phyloP scores from a whole-genome alignment of 2,888 invertebrate genomes.

The Rhodophaea formosa region DNA sequence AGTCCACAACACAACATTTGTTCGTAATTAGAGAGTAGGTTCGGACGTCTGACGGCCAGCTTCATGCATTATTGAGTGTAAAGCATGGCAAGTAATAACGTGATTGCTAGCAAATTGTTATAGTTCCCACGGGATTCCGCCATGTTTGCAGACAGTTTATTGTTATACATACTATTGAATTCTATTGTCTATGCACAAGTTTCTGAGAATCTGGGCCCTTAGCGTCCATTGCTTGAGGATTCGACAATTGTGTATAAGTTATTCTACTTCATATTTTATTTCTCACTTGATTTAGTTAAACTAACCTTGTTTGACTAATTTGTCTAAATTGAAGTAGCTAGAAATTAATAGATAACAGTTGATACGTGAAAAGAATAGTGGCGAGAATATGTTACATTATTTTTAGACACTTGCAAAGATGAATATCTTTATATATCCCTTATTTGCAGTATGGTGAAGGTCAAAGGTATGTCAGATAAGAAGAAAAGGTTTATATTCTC shows the following conservation, averaged over 20 bases:
- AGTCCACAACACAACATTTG: constrained; percentile 40
- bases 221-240: background rate
- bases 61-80: constrained; percentile 69
- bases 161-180: constrained; percentile 40
- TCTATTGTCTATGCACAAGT: constrained; percentile 15
- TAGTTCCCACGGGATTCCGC: constrained; percentile 62
- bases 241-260: background rate
- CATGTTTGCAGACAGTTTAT: constrained; percentile 33
- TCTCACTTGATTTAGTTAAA: no score
- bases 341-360: no score
- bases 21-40: constrained; percentile 61
- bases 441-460: no score
- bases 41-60: constrained; percentile 45
- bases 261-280: no score
- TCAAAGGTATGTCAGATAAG: no score
- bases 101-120: constrained; percentile 62
- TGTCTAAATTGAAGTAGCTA: no score
- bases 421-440: no score
- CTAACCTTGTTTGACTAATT: no score
- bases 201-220: background rate
- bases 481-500: no score
- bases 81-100: constrained; percentile 44
- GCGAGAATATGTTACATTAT: no score
- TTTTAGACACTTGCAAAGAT: no score
- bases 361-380: no score